Evolutionary conservation across 1,140 invertebrate species (phyloP).

Genomic region (Lepidurus apus): DNA sequence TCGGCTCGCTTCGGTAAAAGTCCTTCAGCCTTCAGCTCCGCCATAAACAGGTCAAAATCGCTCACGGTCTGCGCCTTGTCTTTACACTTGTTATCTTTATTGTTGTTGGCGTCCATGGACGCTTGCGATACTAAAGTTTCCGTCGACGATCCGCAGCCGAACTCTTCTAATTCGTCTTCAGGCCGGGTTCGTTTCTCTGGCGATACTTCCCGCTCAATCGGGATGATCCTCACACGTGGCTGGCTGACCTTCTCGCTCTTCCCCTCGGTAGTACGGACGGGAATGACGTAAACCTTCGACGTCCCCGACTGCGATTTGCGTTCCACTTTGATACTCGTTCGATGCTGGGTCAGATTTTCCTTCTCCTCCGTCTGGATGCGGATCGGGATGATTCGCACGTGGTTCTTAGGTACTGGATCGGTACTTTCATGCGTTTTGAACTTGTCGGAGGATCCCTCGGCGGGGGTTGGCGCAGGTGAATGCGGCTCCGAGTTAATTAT

Average conservation of each 20-base stretch:
- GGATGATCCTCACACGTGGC: conserved; percentile 12
- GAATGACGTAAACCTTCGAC: neutral
- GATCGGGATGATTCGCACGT: conserved; percentile 1
- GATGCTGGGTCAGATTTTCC: neutral
- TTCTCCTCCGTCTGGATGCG: neutral
- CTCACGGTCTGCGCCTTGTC: neutral
- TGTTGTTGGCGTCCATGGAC: conserved; percentile 1
- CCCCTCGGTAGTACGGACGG: neutral
- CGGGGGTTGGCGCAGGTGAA: neutral
- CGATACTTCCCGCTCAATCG: conserved; percentile 2
- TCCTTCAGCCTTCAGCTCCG: neutral
- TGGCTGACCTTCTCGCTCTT: neutral
- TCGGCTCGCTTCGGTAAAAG: neutral
- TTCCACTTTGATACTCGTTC: neutral
- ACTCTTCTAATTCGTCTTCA: neutral
- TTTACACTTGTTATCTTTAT: neutral
- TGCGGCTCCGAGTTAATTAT: conserved; percentile 1
- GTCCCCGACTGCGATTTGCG: neutral
- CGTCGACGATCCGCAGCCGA: neutral
- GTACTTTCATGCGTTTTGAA: neutral
- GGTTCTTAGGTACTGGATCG: neutral
- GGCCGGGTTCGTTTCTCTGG: neutral
- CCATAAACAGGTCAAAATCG: neutral
- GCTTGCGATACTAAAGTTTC: conserved; percentile 2
- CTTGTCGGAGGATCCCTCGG: neutral